Base-by-base conservation (phyloP, 2,888 invertebrate species). In the Gerris lacustris region DNA sequence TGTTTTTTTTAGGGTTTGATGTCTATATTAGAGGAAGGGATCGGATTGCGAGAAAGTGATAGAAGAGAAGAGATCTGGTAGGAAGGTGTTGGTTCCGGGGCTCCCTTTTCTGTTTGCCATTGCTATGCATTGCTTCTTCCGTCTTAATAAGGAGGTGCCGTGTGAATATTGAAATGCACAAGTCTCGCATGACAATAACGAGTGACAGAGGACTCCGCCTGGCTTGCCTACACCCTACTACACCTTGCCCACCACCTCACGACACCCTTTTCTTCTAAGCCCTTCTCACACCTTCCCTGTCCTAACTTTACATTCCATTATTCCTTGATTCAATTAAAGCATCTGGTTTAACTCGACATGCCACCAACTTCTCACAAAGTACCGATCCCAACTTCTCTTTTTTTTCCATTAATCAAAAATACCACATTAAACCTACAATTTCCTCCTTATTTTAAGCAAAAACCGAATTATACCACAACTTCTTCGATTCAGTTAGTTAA, bases 41-140 rank as follows among this genome's bases (percentile, higher is more conserved):
- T 31, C 2, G 31, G 31, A 31, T 31, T 31, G 31, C 31, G 31
- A 31, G 31, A 4, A 31, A 31, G 31, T 31, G 31, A 31, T 31
- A 31, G 31, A 31, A 31, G 31, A 31, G 31, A 31, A 31, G 31
- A 31, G 31, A 31, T 31, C 31, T 31, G 31, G 31, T 31, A 31
- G 31, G 31, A 31, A 31, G 31, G 31, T 31, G 31, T 31, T 31
- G 31, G 31, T 31, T 31, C 31, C n/a, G n/a, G n/a, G n/a, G n/a
- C n/a, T n/a, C n/a, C n/a, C 31, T 4, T 31, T 31, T 31, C 31
- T 31, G 31, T 31, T 31, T 31, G 62, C 70, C 67, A 70, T 70
- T 70, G 70, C 70, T 70, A 70, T 70, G 70, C 70, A 70, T 70
- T 70, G 70, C 67, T 70, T 70, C 66, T 66, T 67, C 70, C 67